Conservation (phyloP, 2,113 vertebrate species). For the Tachysurus vachellii region DNA sequence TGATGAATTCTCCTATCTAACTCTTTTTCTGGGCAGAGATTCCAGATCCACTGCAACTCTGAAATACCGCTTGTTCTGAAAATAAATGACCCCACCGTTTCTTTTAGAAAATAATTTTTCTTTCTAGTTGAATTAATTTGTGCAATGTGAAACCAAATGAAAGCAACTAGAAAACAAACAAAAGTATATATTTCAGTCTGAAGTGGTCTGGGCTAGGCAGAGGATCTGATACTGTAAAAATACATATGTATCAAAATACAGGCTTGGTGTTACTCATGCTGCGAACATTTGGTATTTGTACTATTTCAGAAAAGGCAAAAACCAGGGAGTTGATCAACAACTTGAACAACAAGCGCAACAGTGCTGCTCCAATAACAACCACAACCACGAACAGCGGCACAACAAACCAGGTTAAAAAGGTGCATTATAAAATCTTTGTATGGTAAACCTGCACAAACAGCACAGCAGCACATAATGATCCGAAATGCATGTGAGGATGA, state of each 20-base stretch:
- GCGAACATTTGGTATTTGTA: background rate
- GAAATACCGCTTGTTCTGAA: no score
- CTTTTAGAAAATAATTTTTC: background rate
- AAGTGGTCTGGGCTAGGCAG: background rate
- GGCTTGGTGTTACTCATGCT: background rate
- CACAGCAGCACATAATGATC: background rate
- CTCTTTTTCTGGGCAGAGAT: background rate
- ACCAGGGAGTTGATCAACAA: slow-evolving; percentile 81
- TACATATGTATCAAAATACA: background rate
- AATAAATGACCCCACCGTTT: background rate
- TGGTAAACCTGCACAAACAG: background rate
- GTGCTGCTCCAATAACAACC: slow-evolving; percentile 65
- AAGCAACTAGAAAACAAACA: background rate
- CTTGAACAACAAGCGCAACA: slow-evolving; percentile 80
- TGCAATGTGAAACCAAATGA: background rate
- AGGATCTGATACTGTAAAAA: background rate
- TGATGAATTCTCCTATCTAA: background rate
- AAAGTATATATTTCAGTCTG: background rate
- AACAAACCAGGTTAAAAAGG: slow-evolving; percentile 72
- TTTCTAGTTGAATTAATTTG: background rate
- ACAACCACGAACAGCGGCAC: slow-evolving; percentile 56
- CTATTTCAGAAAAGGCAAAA: slow-evolving; percentile 76
- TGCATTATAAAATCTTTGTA: slow-evolving; percentile 34
- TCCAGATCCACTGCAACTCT: background rate
- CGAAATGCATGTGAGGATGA: background rate